Conservation (phyloP, 2,113 vertebrate species). For the Aplodontia rufa region DNA sequence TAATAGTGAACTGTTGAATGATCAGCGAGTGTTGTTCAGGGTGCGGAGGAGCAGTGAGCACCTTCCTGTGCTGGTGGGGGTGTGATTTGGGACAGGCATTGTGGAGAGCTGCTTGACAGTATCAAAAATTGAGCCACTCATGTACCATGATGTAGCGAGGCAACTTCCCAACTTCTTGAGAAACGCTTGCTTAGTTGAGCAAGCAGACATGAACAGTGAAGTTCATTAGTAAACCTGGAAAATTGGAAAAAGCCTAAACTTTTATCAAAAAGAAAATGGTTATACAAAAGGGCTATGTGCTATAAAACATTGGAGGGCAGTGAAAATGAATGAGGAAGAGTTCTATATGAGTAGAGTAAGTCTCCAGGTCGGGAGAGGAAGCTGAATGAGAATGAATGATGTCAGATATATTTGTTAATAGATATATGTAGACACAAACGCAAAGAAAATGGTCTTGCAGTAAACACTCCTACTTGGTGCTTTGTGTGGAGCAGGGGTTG, state of each 20-base stretch:
- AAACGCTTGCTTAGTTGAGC: not conserved
- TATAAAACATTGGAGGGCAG: not conserved
- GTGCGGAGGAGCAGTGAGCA: not conserved
- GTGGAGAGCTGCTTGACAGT: fast-evolving
- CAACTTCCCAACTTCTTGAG: not conserved
- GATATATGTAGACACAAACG: not conserved
- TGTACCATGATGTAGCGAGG: not conserved
- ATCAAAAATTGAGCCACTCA: not conserved
- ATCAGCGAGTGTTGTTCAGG: not conserved
- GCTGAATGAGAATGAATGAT: not conserved
- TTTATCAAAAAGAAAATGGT: not conserved
- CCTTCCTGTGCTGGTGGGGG: not conserved
- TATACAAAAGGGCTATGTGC: not conserved
- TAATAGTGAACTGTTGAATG: not conserved
- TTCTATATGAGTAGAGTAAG: not conserved
- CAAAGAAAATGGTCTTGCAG: not conserved
- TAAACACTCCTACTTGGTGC: not conserved
- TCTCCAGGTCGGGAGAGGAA: not conserved
- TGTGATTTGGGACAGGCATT: not conserved
- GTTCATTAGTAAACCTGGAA: not conserved
- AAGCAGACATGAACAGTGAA: not conserved
- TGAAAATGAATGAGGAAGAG: not conserved
- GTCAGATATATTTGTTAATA: not conserved
- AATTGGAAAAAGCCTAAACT: not conserved
- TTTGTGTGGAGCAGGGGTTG: not conserved